Percentiles rank a stretch among this genome's conserved stretches.
These are phyloP conservation scores for Thamnophis sirtalis DNA, from an alignment of 2,113 vertebrate species.

Conservation along the genomic window DNA sequence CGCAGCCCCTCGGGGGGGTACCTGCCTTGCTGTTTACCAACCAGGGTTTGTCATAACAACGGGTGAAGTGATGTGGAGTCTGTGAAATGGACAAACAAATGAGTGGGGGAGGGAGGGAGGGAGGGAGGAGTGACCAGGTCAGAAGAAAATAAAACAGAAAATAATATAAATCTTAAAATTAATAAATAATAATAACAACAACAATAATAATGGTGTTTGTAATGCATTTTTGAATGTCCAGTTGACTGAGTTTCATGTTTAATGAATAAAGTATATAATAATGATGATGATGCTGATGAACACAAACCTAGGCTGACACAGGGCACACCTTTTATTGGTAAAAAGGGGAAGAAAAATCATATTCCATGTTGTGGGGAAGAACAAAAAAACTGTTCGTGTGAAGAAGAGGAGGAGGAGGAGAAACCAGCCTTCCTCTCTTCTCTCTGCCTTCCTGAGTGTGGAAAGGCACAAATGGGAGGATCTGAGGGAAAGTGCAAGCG, in stretches of 20 bases:
- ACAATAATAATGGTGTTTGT: neutral
- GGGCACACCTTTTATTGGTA: neutral
- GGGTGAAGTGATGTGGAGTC: constrained; percentile 89
- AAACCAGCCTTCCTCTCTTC: neutral
- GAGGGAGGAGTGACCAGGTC: constrained; percentile 44
- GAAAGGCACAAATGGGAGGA: fast-evolving
- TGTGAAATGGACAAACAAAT: constrained; percentile 71
- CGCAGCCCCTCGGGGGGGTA: constrained; percentile 87
- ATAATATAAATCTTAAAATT: constrained; percentile 43
- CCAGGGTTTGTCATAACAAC: constrained; percentile 99
- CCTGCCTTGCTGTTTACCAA: constrained; percentile 98
- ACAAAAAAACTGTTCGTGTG: neutral
- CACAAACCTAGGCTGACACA: constrained; percentile 27
- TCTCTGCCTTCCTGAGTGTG: neutral
- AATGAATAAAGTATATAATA: neutral
- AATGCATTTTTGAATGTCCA: too few relatives aligned
- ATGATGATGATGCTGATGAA: neutral
- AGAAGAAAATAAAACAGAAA: constrained; percentile 47
- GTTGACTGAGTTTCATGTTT: too few relatives aligned
- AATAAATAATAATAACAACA: neutral
- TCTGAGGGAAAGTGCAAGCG: neutral
- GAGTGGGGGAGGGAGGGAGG: neutral
- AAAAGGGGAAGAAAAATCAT: neutral
- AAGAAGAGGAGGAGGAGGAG: too few relatives aligned
- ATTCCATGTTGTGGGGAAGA: neutral